Percentiles rank a stretch among this genome's conserved stretches.
Evolutionary conservation across 2,888 invertebrate genomes (phyloP).

Genomic region (Drosophila neonasuta): DNA sequence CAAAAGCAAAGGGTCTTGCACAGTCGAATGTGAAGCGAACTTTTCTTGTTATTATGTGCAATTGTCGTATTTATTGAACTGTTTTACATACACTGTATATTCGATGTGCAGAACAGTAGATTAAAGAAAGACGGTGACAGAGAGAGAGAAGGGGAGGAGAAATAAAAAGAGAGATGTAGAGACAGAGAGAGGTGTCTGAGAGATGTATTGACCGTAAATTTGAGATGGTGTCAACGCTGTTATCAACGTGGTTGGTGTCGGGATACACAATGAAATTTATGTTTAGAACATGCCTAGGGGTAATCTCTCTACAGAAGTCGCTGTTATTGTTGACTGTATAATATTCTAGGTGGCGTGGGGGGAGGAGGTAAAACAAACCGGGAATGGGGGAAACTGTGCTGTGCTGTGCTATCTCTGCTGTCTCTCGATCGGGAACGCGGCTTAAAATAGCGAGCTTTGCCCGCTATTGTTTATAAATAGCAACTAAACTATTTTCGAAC

Average conservation of each 20-base stretch:
- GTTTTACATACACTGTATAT: neutral
- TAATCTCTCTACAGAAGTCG: constrained; percentile 12
- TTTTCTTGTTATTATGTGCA: constrained; percentile 3
- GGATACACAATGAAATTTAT: constrained; percentile 28
- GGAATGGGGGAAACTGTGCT: neutral
- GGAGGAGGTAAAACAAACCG: constrained; percentile 1
- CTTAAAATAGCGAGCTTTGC: constrained; percentile 35
- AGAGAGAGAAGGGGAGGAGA: too few relatives aligned
- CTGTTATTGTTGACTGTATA: constrained; percentile 3
- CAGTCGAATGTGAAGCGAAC: neutral
- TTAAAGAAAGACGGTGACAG: neutral
- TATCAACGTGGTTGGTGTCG: constrained; percentile 21
- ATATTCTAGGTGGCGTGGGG: neutral
- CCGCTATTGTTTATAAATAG: constrained; percentile 34
- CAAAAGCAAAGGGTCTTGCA: neutral
- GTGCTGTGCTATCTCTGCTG: neutral
- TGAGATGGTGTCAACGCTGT: constrained; percentile 23
- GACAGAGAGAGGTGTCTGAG: neutral
- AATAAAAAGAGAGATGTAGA: neutral
- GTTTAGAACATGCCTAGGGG: neutral
- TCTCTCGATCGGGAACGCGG: neutral
- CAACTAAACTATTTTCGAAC: constrained; percentile 27
- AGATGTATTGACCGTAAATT: constrained; percentile 26
- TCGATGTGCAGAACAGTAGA: neutral
- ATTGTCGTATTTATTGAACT: constrained; percentile 24